Percentiles rank a stretch among this genome's conserved stretches.
Conservation (phyloP, 2,113 vertebrate species). For the Formicarius rufipectus region DNA sequence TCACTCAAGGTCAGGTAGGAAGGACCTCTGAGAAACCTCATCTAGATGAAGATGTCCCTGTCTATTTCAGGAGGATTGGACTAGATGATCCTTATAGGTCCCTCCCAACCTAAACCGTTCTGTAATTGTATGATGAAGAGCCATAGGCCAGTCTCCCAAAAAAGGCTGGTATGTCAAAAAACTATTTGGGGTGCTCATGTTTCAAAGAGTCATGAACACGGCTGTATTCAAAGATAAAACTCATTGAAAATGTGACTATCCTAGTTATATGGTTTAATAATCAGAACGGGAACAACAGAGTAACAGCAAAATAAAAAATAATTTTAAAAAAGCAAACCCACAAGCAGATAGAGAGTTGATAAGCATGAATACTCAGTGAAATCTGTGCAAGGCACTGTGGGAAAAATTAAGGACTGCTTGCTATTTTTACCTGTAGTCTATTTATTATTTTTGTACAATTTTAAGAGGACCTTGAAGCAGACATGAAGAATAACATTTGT, state of each 20-base stretch:
- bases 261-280: not conserved
- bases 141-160: not conserved
- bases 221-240: not conserved
- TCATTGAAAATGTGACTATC: not conserved
- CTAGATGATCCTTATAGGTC: not conserved
- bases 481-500: not conserved
- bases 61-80: not conserved
- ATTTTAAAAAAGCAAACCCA: not conserved
- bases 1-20: not conserved
- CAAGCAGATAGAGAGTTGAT: not conserved
- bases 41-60: not conserved
- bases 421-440: not conserved
- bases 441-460: not conserved
- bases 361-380: not conserved
- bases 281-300: not conserved
- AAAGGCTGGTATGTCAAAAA: not conserved
- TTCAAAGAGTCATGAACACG: not conserved
- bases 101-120: not conserved
- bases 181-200: not conserved
- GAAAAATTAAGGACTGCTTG: not conserved
- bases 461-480: not conserved
- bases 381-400: not conserved
- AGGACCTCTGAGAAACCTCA: not conserved
- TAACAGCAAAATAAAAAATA: not conserved
- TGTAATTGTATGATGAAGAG: not conserved